These are phyloP conservation scores for Malurus melanocephalus DNA, from an alignment of 2,113 vertebrate species.

Conservation along the genomic window DNA sequence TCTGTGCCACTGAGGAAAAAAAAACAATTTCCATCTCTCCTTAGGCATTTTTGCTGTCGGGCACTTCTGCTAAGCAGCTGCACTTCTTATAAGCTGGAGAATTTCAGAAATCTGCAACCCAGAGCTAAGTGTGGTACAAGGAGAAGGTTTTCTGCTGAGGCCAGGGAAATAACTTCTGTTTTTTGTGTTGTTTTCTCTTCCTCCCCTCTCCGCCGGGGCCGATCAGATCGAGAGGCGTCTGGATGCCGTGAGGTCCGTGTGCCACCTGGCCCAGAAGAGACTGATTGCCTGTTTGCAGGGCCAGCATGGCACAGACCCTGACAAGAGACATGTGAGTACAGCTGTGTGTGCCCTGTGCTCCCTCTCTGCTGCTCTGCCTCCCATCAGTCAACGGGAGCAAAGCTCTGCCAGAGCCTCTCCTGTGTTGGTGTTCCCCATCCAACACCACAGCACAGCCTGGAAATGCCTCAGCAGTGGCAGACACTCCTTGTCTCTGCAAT, in stretches of 20 bases:
- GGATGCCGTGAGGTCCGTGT: conserved; percentile 88
- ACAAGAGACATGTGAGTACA: conserved; percentile 90
- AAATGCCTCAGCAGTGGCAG: background rate
- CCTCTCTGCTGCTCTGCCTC: background rate
- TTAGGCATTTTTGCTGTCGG: background rate
- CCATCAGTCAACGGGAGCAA: background rate
- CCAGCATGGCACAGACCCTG: conserved; percentile 87
- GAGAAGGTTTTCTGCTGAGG: conserved; percentile 5
- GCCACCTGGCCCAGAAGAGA: conserved; percentile 91
- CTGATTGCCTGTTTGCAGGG: conserved; percentile 89
- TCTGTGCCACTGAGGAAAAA: background rate
- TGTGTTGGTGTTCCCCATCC: background rate
- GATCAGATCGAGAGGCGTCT: conserved; percentile 90
- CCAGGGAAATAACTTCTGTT: conserved; percentile 1
- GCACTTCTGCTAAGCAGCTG: conserved; percentile 10
- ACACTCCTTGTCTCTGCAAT: fast-evolving
- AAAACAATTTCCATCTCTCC: background rate
- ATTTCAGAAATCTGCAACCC: conserved; percentile 19
- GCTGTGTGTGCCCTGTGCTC: background rate
- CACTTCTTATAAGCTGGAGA: background rate
- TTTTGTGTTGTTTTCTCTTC: background rate
- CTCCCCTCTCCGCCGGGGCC: background rate
- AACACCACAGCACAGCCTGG: background rate
- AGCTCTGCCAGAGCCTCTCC: background rate
- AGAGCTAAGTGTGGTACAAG: background rate